These are phyloP conservation scores for Campodea augens DNA, from an alignment of 1,140 invertebrate genomes.

Conservation along the genomic window DNA sequence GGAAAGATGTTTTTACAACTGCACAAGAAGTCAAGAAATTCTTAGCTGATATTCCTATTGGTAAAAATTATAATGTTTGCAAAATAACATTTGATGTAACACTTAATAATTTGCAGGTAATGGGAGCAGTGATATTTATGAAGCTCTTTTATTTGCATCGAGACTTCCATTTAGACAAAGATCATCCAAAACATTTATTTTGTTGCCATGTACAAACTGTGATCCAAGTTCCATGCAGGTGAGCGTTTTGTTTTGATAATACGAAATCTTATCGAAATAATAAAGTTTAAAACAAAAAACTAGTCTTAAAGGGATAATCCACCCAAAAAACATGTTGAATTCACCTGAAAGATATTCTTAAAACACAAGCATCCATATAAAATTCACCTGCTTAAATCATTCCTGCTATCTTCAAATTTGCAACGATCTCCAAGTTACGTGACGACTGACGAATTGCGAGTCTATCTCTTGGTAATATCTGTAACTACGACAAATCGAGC, in stretches of 20 bases:
- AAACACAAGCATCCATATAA: no score
- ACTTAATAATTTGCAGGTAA: conserved; percentile 21
- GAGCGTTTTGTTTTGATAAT: conserved; percentile 19
- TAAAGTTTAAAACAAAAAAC: no score
- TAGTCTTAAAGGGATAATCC: no score
- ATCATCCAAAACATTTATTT: conserved; percentile 60
- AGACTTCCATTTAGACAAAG: conserved; percentile 60
- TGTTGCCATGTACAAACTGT: conserved; percentile 60
- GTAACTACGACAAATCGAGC: no score
- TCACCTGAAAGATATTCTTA: no score
- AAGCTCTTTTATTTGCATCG: conserved; percentile 51
- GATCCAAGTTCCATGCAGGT: conserved; percentile 43
- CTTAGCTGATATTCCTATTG: conserved; percentile 38
- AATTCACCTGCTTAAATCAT: no score
- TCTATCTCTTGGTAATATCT: no score
- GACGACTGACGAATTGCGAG: no score
- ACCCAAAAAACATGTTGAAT: no score
- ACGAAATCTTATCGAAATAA: no score
- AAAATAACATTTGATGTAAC: conserved; percentile 2
- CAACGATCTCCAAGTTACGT: no score
- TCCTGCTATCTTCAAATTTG: no score
- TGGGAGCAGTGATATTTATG: conserved; percentile 46
- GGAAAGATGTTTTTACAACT: conserved; percentile 42
- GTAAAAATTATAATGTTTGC: conserved; percentile 20
- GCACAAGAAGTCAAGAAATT: conserved; percentile 30